These are phyloP conservation scores for Eidolon dupreanum DNA, from an alignment of 2,797 vertebrate species.

Conservation along the genomic window DNA sequence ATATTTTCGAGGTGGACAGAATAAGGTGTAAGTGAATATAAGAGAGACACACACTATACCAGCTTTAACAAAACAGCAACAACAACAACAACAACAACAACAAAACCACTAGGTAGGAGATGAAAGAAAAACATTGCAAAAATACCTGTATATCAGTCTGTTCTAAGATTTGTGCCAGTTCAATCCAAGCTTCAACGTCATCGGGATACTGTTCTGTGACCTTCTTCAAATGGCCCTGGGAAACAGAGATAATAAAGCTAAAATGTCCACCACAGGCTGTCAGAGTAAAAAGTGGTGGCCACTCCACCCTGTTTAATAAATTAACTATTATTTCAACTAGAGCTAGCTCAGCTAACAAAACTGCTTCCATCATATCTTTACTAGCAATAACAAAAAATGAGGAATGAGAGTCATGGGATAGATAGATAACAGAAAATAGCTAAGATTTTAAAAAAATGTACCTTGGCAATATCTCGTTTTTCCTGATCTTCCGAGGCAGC, in stretches of 20 bases:
- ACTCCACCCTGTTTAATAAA: not conserved
- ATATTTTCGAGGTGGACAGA: slow-evolving; percentile 33
- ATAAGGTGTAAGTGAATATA: not conserved
- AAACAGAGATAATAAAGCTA: slow-evolving; percentile 61
- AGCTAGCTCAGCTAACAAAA: slow-evolving; percentile 13
- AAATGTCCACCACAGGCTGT: not conserved
- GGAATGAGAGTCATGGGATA: not conserved
- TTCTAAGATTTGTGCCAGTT: slow-evolving; percentile 97
- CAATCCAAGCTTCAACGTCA: slow-evolving; percentile 99
- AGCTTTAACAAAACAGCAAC: not conserved
- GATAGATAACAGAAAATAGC: not conserved
- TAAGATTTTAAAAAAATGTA: slow-evolving; percentile 73
- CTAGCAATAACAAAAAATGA: not conserved
- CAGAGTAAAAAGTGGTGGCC: slow-evolving; percentile 18
- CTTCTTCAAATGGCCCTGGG: slow-evolving; percentile 97
- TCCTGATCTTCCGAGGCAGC: slow-evolving; percentile 99
- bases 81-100: no score
- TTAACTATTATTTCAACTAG: not conserved
- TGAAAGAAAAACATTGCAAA: not conserved
- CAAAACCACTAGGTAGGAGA: not conserved
- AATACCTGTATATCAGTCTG: slow-evolving; percentile 98
- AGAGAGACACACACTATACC: not conserved
- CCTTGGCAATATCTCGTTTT: slow-evolving; percentile 98
- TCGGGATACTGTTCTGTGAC: slow-evolving; percentile 99
- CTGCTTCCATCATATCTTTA: not conserved